phyloP scores from a whole-genome alignment of 2,113 vertebrate genomes.

The Tamias sibiricus region DNA sequence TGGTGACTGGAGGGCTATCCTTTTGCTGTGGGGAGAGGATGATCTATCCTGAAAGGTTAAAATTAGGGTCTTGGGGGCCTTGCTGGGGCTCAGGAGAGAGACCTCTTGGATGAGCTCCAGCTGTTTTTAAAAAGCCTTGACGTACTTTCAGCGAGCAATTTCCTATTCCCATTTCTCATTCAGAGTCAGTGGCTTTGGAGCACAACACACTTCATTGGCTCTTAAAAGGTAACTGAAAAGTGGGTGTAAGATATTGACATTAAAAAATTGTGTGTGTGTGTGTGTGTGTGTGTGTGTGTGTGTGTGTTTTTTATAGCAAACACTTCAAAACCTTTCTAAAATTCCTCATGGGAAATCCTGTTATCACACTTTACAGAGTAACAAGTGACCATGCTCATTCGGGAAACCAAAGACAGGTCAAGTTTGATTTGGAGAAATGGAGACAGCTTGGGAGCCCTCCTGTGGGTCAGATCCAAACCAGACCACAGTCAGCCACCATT shows the following conservation, averaged over 20 bases:
- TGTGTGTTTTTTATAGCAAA: conserved; percentile 7
- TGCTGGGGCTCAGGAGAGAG: not conserved
- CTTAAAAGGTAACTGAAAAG: conserved; percentile 56
- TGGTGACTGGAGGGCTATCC: not conserved
- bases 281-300: too few relatives aligned
- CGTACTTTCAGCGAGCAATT: not conserved
- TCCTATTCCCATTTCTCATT: not conserved
- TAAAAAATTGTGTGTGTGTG: not conserved
- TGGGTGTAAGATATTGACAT: conserved; percentile 27
- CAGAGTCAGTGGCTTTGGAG: not conserved
- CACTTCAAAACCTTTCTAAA: conserved; percentile 41
- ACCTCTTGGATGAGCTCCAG: not conserved
- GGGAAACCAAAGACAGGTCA: not conserved
- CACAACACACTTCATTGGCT: not conserved
- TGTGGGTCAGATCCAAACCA: not conserved
- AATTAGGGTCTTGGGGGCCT: not conserved
- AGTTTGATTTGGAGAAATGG: not conserved
- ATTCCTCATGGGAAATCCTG: not conserved
- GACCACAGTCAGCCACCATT: not conserved
- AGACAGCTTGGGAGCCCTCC: not conserved
- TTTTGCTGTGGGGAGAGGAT: not conserved
- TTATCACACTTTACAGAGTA: not conserved
- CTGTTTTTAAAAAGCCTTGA: conserved; percentile 34
- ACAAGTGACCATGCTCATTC: not conserved
- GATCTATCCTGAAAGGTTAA: not conserved